Conservation (phyloP, 2,797 vertebrate genomes). For the Falco rusticolus region DNA sequence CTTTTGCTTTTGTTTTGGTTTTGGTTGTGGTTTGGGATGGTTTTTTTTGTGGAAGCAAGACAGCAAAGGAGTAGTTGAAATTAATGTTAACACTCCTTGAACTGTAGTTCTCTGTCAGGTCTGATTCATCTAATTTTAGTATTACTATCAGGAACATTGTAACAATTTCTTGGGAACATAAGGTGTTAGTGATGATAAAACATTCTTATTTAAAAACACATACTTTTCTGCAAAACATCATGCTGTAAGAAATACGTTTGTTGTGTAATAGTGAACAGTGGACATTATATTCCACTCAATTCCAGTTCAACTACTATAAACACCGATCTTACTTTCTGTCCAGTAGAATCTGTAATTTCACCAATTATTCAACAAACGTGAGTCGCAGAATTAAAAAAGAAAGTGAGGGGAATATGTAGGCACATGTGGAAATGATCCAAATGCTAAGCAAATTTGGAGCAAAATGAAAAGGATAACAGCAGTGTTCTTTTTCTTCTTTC, state of each 20-base stretch:
- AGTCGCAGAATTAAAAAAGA: neutral
- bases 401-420: neutral
- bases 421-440: neutral
- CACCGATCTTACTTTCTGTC: neutral
- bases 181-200: conserved; percentile 1
- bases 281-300: neutral
- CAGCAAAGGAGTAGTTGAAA: conserved; percentile 25
- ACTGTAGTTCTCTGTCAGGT: neutral
- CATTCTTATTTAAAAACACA: neutral
- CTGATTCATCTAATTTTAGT: conserved; percentile 37
- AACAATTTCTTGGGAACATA: conserved; percentile 8
- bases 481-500: neutral
- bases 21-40: too few relatives aligned
- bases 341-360: neutral
- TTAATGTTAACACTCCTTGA: conserved; percentile 2
- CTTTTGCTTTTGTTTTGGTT: neutral
- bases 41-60: neutral
- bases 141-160: neutral
- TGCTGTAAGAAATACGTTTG: neutral
- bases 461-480: neutral
- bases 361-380: neutral
- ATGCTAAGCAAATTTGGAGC: neutral
- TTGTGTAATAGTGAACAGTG: neutral
- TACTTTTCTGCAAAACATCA: neutral
- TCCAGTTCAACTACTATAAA: neutral